A percentile compares a stretch with the other conserved stretches of the same genome.
phyloP scores from a whole-genome alignment of 2,888 invertebrate genomes.

The Nymphalis polychloros region DNA sequence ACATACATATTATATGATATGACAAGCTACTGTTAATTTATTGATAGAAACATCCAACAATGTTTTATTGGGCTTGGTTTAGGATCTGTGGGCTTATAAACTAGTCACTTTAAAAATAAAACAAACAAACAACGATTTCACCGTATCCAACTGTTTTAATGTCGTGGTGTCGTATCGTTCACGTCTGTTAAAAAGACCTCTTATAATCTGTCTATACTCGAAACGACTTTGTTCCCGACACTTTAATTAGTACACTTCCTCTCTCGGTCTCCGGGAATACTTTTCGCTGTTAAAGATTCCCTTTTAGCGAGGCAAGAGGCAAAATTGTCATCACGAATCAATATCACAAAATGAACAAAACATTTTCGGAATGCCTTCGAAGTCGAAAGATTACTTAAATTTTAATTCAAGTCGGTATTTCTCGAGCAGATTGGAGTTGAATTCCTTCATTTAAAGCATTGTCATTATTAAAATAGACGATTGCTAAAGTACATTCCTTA shows the following conservation, averaged over 20 bases:
- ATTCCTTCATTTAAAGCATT: not conserved
- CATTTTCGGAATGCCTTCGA: slow-evolving; percentile 11
- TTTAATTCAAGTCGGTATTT: not conserved
- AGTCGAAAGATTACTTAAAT: slow-evolving; percentile 9
- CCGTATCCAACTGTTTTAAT: too few species aligned
- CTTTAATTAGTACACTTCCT: slow-evolving; percentile 19
- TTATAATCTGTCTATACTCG: not conserved
- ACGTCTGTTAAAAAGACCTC: not conserved
- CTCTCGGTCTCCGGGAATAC: slow-evolving; percentile 9
- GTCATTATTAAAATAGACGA: not conserved
- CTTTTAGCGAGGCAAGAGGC: not conserved
- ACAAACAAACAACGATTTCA: too few species aligned
- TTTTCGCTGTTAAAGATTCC: slow-evolving; percentile 2
- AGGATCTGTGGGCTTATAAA: too few species aligned
- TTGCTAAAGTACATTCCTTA: slow-evolving; percentile 2
- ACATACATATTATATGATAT: too few species aligned
- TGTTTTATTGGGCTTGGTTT: too few species aligned
- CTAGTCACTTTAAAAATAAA: too few species aligned
- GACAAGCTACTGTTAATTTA: too few species aligned
- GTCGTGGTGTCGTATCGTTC: slow-evolving; percentile 1
- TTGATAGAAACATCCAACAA: too few species aligned
- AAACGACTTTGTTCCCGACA: slow-evolving; percentile 6
- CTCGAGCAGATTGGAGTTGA: not conserved
- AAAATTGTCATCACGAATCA: slow-evolving; percentile 6
- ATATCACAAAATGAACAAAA: slow-evolving; percentile 19